These are phyloP conservation scores for Anolis sagrei DNA, from an alignment of 2,113 vertebrate species.

Conservation along the genomic window DNA sequence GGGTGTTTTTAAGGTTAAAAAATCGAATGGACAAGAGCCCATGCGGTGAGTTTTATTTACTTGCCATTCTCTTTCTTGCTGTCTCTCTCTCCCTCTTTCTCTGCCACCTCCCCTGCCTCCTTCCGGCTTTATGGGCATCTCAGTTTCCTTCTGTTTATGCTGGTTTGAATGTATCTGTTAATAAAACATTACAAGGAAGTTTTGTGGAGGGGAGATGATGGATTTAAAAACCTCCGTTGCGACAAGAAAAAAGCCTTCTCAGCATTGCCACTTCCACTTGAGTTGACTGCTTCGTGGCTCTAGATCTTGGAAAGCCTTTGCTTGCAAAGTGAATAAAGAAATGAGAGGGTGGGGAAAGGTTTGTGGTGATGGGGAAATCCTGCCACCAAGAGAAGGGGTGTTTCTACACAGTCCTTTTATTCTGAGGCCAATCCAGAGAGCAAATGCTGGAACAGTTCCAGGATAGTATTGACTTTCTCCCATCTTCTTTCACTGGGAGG, in stretches of 20 bases:
- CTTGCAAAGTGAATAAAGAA: background rate
- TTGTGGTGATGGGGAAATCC: background rate
- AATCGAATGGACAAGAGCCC: slow-evolving; percentile 55
- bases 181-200: slow-evolving; percentile 66
- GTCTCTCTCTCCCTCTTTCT: background rate
- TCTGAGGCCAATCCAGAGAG: too few species aligned
- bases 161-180: slow-evolving; percentile 53
- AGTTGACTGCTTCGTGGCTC: slow-evolving; percentile 35
- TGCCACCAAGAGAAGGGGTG: background rate
- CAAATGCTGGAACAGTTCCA: too few species aligned
- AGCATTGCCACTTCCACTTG: slow-evolving; percentile 37
- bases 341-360: too few species aligned
- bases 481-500: too few species aligned
- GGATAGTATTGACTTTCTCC: too few species aligned
- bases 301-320: slow-evolving; percentile 24
- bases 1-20: slow-evolving; percentile 50
- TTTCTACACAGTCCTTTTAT: too few species aligned
- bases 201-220: slow-evolving; percentile 51
- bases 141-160: slow-evolving; percentile 51
- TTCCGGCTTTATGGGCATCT: slow-evolving; percentile 48
- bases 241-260: slow-evolving; percentile 58
- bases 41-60: slow-evolving; percentile 7
- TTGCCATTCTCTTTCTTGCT: background rate
- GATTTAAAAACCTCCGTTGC: slow-evolving; percentile 56
- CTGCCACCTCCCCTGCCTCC: background rate